Percentiles rank a stretch among this genome's conserved stretches.
Evolutionary conservation across 2,113 vertebrate species (phyloP).

Genomic region (Oriolus oriolus): DNA sequence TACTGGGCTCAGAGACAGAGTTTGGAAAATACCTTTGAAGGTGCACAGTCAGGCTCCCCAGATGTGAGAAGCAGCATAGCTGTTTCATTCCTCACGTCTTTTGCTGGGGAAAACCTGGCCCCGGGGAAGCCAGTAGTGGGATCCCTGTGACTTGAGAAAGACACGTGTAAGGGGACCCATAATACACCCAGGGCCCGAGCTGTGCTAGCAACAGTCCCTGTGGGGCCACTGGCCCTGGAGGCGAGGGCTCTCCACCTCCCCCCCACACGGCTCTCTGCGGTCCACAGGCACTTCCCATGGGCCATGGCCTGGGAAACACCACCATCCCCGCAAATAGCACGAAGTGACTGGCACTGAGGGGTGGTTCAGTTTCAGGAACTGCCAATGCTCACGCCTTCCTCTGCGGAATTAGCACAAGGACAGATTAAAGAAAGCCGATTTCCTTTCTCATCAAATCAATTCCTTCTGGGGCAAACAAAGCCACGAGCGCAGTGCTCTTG

Average conservation of each 20-base stretch:
- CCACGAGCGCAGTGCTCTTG: neutral
- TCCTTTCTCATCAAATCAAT: constrained; percentile 65
- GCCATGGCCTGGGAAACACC: neutral
- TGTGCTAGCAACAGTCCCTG: neutral
- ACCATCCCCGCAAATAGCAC: neutral
- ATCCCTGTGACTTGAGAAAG: neutral
- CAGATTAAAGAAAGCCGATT: constrained; percentile 63
- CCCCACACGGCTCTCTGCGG: accelerated
- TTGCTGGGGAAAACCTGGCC: neutral
- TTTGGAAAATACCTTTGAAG: neutral
- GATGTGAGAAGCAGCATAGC: neutral
- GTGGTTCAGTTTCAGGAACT: neutral
- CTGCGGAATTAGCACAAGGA: constrained; percentile 60
- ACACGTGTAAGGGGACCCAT: neutral
- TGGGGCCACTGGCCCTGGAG: neutral
- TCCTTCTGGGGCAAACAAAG: constrained; percentile 61
- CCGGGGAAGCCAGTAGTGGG: neutral
- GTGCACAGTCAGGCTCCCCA: neutral
- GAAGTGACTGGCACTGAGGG: neutral
- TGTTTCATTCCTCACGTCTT: neutral
- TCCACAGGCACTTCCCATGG: neutral
- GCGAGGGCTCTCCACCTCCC: neutral
- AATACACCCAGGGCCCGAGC: accelerated
- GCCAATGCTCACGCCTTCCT: constrained; percentile 37
- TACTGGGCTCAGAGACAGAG: neutral